Evolutionary conservation across 53 echinoderm and acorn worm species (phyloP).

Genomic region (Antedon mediterranea): DNA sequence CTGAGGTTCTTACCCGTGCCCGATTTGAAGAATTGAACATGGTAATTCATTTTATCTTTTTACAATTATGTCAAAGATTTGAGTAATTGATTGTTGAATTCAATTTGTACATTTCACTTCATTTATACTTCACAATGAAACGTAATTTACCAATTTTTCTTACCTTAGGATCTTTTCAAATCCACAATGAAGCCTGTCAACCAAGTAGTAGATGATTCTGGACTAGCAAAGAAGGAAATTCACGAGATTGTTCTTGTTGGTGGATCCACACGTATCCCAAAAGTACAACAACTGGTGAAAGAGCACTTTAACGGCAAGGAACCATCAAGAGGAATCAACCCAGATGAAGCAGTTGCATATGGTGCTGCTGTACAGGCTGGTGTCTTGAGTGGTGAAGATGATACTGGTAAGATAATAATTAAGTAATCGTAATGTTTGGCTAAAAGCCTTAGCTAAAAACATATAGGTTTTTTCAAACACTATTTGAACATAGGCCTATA

Average conservation of each 20-base stretch:
- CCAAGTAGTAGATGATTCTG: constrained; percentile 68
- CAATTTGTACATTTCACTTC: too few relatives aligned
- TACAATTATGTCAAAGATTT: too few relatives aligned
- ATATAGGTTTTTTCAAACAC: too few relatives aligned
- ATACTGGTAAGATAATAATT: constrained; percentile 41
- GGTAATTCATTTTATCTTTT: too few relatives aligned
- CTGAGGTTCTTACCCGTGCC: constrained; percentile 84
- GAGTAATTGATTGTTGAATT: too few relatives aligned
- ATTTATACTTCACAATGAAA: too few relatives aligned
- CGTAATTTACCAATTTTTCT: background rate
- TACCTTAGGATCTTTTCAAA: constrained; percentile 64
- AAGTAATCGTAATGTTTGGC: background rate
- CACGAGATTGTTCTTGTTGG: constrained; percentile 94
- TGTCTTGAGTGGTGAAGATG: constrained; percentile 84
- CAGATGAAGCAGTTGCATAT: constrained; percentile 97
- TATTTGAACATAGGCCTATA: too few relatives aligned
- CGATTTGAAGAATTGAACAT: constrained; percentile 92
- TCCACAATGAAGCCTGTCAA: constrained; percentile 85
- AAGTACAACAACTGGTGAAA: constrained; percentile 79
- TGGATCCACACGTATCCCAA: constrained; percentile 96
- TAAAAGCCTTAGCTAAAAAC: background rate
- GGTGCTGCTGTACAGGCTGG: constrained; percentile 97
- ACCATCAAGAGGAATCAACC: constrained; percentile 96
- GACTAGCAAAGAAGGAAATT: constrained; percentile 53
- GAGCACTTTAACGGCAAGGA: constrained; percentile 71